Evolutionary conservation across 2,888 invertebrate genomes (phyloP), one percentile per base, ranked within the genome.

Genomic region (Parnassius glacialis): DNA sequence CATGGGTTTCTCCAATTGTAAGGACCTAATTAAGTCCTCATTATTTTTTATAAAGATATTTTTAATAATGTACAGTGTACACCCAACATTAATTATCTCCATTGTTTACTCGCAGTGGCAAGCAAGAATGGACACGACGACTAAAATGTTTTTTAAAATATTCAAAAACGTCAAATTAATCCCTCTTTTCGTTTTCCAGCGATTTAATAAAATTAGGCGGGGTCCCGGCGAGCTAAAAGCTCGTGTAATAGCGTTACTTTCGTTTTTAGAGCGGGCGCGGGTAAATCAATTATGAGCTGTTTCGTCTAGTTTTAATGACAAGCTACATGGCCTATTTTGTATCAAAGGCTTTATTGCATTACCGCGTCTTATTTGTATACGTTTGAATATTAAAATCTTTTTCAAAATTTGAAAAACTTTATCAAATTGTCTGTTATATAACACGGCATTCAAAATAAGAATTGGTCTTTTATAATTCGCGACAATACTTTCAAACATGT

Each of bases 211-310:
- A 68, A 72, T 74, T 70, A 74, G 69, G 68, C 70, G 66, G 65
- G 53, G 65, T 66, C 65, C 70, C 69, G 68, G 62, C 66, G 56
- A 68, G 71, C 74, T 74, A 74, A 74, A 74, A 74, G 74, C 73
- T 70, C 70, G 74, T 73, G 68, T 74, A 74, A 74, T 73, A 71
- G 67, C 65, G 69, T 74, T 74, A 74, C 72, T 74, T 71, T 73
- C 73, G 69, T 73, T 74, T 72, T 71, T 70, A 67, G 66, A 69
- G 71, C 70, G 69, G 65, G 68, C 68, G 68, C 61, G 64, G 70
- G 67, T 71, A 74, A 74, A 68, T 73, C 70, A 74, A 74, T 74
- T 74, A 74, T 65, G 58, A 50, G 64, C 67, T 68, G 69, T 70
- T 65, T 69, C 69, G 69, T 71, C 67, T 70, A 66, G 68, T 62